Evolutionary conservation across 2,113 vertebrate species (phyloP), one percentile per base, ranked within the genome.

Genomic region (Cyanistes caeruleus): DNA sequence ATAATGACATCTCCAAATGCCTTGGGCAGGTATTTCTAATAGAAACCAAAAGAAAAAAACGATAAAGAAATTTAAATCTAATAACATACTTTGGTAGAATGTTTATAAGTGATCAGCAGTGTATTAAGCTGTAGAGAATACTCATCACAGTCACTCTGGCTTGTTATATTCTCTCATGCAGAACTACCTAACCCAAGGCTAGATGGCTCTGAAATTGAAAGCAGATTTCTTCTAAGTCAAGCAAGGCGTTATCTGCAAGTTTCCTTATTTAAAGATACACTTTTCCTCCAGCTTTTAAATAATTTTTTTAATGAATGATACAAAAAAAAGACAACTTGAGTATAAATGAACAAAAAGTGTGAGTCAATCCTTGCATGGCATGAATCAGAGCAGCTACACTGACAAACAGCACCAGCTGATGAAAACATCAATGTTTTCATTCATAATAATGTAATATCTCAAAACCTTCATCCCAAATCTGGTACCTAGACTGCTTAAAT

Each of bases 11-110:
- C 55, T 95, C 23, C 35, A 63, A 89, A 69, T 51, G 69, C 93
- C 89, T 70, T 35, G 52, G 48, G 86, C 67, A 80, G 80, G 15
- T 76, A 81, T 89, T 93, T 90, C 53, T 96, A 94, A 92, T 76
- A 75, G 75, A 86, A 77, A 60, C 24, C 35, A 63, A 90, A 91
- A 46, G n/a, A 95, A 91, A 75, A 75, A 97, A 87, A 20, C 87
- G 44, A 89, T 95, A 85, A 94, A 96, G 74, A 90, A 98, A 97
- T 92, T 96, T 92, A 96, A 95, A 94, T 94, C 93, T 94, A 94
- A 95, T 97, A 94, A 90, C 24, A 64, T 81, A 72, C 62, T 95
- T 51, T 68, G n/a, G 35, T 49, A 76, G 85, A 92, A 95, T 97
- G 95, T 95, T 96, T 97, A 78, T 87, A 92, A 89, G 86, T 52